These are phyloP conservation scores for Montifringilla adamsi DNA, from an alignment of 2,113 vertebrate genomes.

Conservation along the genomic window DNA sequence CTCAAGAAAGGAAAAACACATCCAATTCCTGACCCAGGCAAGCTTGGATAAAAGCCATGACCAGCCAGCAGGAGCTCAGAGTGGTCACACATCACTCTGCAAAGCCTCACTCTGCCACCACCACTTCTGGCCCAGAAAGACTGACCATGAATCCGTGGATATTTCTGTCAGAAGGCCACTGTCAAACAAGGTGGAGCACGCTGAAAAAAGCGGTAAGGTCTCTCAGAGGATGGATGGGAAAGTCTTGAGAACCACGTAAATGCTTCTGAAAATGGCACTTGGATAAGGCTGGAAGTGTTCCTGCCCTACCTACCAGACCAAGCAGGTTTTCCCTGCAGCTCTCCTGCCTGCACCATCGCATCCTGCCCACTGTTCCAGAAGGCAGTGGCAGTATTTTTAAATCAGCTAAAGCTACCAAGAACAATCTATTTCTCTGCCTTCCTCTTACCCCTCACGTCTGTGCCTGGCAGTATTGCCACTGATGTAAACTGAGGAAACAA, in stretches of 20 bases:
- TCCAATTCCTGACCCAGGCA: background rate
- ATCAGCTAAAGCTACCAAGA: background rate
- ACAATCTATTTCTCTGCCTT: background rate
- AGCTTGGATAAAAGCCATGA: background rate
- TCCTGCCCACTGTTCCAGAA: background rate
- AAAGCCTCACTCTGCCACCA: background rate
- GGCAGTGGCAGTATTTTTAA: background rate
- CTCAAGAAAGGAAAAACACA: background rate
- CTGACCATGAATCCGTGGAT: fast-evolving
- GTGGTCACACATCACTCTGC: background rate
- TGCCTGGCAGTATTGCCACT: background rate
- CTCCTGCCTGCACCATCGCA: background rate
- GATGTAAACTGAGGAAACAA: background rate
- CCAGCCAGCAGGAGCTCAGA: background rate
- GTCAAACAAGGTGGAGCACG: background rate
- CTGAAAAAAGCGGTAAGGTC: background rate
- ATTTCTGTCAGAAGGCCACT: background rate
- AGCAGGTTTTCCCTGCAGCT: background rate
- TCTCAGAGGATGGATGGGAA: background rate
- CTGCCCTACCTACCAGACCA: background rate
- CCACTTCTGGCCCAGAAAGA: background rate
- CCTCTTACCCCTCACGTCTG: background rate
- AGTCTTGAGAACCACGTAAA: background rate
- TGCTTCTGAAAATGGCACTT: background rate
- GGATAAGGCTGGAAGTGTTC: background rate